A percentile compares a stretch with the other conserved stretches of the same genome.
phyloP scores from a whole-genome alignment of 2,888 invertebrate species.

The Dolichopus griseipennis region DNA sequence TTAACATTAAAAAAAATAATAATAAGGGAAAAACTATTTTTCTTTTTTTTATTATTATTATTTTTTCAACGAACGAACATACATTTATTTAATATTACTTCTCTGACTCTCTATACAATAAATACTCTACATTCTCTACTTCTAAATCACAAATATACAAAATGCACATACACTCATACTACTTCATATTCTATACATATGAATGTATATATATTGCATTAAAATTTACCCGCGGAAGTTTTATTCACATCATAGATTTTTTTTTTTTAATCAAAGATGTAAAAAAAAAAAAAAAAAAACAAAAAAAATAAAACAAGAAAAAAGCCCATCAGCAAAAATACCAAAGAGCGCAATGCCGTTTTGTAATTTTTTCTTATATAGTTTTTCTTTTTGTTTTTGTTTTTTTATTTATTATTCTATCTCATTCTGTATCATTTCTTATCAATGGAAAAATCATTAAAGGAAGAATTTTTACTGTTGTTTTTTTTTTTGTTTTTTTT shows the following conservation, averaged over 20 bases:
- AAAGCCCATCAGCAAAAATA: slow-evolving; percentile 6
- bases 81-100: too few relatives aligned
- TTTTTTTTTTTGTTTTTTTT: too few relatives aligned
- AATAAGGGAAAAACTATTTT: too few relatives aligned
- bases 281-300: background rate
- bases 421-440: background rate
- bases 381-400: background rate
- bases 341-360: slow-evolving; percentile 6
- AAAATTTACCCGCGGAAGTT: background rate
- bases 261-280: background rate
- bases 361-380: background rate
- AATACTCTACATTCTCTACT: too few relatives aligned
- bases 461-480: background rate
- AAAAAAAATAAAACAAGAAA: background rate
- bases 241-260: background rate
- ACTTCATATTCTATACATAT: background rate
- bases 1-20: too few relatives aligned
- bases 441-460: slow-evolving; percentile 4
- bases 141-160: background rate
- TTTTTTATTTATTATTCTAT: background rate
- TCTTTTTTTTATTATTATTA: too few relatives aligned
- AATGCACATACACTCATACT: background rate
- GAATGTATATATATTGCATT: background rate
- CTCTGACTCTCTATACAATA: too few relatives aligned
- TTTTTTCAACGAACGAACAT: too few relatives aligned